These are phyloP conservation scores for Prietella phreatophila DNA, from an alignment of 2,113 vertebrate genomes.

Conservation along the genomic window DNA sequence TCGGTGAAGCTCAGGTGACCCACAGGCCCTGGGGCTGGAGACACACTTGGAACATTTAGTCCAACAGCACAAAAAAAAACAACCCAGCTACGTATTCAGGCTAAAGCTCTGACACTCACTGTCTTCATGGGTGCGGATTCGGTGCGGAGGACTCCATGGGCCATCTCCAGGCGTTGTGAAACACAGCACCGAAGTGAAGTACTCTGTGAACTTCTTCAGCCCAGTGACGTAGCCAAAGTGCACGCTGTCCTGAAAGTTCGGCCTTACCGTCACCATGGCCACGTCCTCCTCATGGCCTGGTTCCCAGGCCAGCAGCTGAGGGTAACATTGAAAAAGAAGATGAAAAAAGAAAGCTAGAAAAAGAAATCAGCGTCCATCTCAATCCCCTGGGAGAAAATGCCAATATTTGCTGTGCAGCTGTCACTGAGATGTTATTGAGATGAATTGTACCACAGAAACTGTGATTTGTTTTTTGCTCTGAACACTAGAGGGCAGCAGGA, in stretches of 20 bases:
- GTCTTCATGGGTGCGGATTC: slow-evolving; percentile 91
- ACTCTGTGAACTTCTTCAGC: slow-evolving; percentile 89
- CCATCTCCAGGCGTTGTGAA: slow-evolving; percentile 97
- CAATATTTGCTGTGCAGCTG: slow-evolving; percentile 46
- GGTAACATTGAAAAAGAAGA: slow-evolving; percentile 2
- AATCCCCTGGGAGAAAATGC: slow-evolving; percentile 28
- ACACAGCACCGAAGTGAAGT: slow-evolving; percentile 87
- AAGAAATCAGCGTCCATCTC: slow-evolving; percentile 16
- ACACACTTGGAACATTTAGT: slow-evolving; percentile 40
- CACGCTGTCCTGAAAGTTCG: slow-evolving; percentile 94
- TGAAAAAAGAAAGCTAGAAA: slow-evolving; percentile 12
- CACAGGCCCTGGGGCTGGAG: slow-evolving; percentile 87
- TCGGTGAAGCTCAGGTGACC: slow-evolving; percentile 96
- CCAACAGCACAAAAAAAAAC: neutral
- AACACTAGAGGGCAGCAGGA: slow-evolving; percentile 55
- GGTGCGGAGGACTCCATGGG: slow-evolving; percentile 85
- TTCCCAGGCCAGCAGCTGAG: slow-evolving; percentile 93
- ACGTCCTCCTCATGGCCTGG: slow-evolving; percentile 79
- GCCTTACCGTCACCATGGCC: slow-evolving; percentile 83
- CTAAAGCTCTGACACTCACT: slow-evolving; percentile 74
- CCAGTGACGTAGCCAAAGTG: slow-evolving; percentile 86
- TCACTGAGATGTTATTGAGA: slow-evolving; percentile 47
- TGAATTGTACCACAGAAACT: slow-evolving; percentile 2
- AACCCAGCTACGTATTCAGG: neutral
- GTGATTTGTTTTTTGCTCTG: slow-evolving; percentile 39